Evolutionary conservation across 2,888 invertebrate genomes (phyloP).

Genomic region (Caenorhabditis japonica): DNA sequence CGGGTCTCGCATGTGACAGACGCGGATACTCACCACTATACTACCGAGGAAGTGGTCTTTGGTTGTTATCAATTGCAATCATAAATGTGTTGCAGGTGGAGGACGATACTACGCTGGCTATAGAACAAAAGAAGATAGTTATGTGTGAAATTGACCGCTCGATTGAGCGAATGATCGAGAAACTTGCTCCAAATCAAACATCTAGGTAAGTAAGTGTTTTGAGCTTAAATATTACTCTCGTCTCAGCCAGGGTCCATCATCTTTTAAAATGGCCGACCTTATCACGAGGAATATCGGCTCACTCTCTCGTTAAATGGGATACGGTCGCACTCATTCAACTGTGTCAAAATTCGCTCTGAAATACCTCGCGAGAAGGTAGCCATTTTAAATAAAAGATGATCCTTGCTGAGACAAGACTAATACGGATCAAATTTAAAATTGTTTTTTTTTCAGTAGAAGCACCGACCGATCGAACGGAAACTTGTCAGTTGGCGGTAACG

Average conservation of each 20-base stretch:
- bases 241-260: too few relatives aligned
- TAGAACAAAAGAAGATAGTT: constrained; percentile 55
- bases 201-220: constrained; percentile 3
- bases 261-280: too few relatives aligned
- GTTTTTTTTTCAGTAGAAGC: constrained; percentile 13
- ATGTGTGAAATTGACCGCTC: constrained; percentile 55
- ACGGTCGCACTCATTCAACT: too few relatives aligned
- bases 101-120: constrained; percentile 49
- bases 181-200: constrained; percentile 36
- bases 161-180: constrained; percentile 49
- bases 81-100: constrained; percentile 44
- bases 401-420: not conserved
- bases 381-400: too few relatives aligned
- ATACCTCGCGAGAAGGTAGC: too few relatives aligned
- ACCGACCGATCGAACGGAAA: constrained; percentile 41
- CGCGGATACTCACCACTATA: constrained; percentile 68
- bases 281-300: too few relatives aligned
- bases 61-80: not conserved
- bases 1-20: constrained; percentile 68
- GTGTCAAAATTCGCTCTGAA: too few relatives aligned
- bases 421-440: not conserved
- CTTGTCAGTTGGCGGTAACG: constrained; percentile 48
- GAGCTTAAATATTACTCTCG: too few relatives aligned
- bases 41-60: constrained; percentile 65
- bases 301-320: too few relatives aligned